Conservation (phyloP, 2,888 invertebrate genomes). For the Byasa hedistus region DNA sequence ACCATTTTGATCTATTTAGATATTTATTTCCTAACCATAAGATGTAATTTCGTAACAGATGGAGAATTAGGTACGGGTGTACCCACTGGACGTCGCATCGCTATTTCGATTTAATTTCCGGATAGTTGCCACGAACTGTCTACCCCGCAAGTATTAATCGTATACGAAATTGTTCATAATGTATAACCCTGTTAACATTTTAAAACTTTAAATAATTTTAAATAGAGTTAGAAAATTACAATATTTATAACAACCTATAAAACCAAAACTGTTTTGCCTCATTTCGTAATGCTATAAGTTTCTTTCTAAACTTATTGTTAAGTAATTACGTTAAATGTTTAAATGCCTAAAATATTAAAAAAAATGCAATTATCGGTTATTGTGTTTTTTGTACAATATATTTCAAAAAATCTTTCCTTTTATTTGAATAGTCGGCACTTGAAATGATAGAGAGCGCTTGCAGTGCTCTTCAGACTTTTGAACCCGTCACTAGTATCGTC, state of each 20-base stretch:
- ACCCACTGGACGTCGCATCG: neutral
- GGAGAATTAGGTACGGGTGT: neutral
- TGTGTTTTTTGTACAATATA: neutral
- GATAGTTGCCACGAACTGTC: conserved; percentile 13
- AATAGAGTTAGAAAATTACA: neutral
- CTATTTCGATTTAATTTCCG: conserved; percentile 21
- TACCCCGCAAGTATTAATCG: neutral
- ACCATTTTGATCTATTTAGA: too few species aligned
- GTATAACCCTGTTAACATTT: neutral
- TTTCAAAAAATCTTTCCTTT: conserved; percentile 15
- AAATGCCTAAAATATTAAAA: too few species aligned
- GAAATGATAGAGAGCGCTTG: conserved; percentile 46
- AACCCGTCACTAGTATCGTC: conserved; percentile 7
- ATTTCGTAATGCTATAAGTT: too few species aligned
- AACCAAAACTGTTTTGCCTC: too few species aligned
- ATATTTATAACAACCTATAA: neutral
- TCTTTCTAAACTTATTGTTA: too few species aligned
- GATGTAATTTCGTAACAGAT: neutral
- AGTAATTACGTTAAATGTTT: too few species aligned
- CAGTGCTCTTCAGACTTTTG: conserved; percentile 38
- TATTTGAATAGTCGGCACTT: conserved; percentile 36
- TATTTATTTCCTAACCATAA: neutral
- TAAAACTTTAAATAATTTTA: neutral
- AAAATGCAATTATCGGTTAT: neutral
- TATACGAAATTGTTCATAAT: neutral